Conservation (phyloP, 2,113 vertebrate genomes). For the Cyanoramphus novaezelandiae region DNA sequence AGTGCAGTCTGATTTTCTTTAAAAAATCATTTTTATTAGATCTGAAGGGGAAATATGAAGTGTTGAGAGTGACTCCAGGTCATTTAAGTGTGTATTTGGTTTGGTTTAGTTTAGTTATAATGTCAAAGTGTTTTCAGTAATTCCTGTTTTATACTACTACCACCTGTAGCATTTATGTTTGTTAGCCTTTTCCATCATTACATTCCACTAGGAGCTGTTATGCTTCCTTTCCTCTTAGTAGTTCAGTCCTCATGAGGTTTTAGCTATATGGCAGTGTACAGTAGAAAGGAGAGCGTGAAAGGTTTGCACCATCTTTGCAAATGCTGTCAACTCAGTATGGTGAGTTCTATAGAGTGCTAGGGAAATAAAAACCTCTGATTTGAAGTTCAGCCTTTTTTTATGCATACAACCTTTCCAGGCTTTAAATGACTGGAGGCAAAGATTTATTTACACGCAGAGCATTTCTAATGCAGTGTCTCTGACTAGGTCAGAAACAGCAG, state of each 20-base stretch:
- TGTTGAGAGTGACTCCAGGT: neutral
- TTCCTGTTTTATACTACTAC: neutral
- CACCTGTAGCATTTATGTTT: neutral
- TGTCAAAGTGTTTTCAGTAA: neutral
- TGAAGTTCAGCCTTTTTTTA: neutral
- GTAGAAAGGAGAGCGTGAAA: neutral
- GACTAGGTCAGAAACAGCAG: neutral
- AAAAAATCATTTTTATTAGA: neutral
- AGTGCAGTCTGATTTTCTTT: neutral
- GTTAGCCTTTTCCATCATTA: neutral
- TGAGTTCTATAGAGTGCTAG: neutral
- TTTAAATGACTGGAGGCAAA: neutral
- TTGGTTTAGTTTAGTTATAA: neutral
- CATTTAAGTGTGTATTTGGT: neutral
- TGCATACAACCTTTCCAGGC: neutral
- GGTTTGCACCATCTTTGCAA: neutral
- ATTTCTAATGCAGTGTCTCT: neutral
- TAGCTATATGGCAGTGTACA: neutral
- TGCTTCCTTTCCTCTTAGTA: neutral
- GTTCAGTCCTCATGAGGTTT: neutral
- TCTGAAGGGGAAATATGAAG: neutral
- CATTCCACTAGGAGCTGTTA: neutral
- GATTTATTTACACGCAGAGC: neutral
- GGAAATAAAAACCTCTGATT: neutral
- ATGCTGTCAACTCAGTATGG: neutral